These are phyloP conservation scores for Chaetorhynchus papuensis DNA, from an alignment of 2,113 vertebrate species.

Conservation along the genomic window DNA sequence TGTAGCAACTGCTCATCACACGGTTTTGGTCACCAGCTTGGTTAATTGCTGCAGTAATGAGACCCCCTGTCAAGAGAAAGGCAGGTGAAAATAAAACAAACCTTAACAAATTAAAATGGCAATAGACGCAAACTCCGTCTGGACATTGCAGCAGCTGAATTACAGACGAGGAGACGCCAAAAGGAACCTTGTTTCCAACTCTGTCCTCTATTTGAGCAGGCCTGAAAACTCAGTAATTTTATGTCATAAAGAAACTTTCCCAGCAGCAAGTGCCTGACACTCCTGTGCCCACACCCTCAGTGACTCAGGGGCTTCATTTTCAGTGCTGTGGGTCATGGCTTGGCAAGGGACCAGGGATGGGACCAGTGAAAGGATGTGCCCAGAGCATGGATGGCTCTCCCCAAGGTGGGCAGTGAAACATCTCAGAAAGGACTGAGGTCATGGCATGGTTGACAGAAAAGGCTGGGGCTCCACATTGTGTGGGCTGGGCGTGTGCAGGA, in stretches of 20 bases:
- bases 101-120: background rate
- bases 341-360: background rate
- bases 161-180: background rate
- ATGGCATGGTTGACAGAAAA: fast-evolving
- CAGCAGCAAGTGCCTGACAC: fast-evolving
- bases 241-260: background rate
- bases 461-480: background rate
- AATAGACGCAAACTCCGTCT: background rate
- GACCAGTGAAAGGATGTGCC: too few relatives aligned
- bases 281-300: fast-evolving
- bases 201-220: background rate
- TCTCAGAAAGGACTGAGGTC: background rate
- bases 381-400: background rate
- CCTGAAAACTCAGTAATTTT: background rate
- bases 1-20: constrained; percentile 42
- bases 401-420: fast-evolving
- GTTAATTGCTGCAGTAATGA: constrained; percentile 62
- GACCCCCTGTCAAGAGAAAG: constrained; percentile 17
- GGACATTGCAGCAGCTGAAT: background rate
- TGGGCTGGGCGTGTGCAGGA: background rate
- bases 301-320: fast-evolving
- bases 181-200: background rate
- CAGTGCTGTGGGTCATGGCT: fast-evolving
- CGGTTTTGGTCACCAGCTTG: constrained; percentile 45
- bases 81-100: background rate